Conservation (phyloP, 2,888 invertebrate genomes). For the Platypus cylindrus region DNA sequence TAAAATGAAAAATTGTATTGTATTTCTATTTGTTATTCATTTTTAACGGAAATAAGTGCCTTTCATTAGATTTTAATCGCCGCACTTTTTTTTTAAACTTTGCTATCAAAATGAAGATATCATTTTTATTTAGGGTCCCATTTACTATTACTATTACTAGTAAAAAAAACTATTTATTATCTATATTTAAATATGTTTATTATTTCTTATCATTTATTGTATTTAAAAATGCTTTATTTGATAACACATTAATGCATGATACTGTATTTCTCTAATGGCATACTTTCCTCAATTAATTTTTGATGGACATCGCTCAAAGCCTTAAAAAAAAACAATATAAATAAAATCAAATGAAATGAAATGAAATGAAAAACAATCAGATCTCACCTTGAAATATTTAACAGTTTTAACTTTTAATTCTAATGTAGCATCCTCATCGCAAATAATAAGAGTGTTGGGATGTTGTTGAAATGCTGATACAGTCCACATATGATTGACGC, state of each 20-base stretch:
- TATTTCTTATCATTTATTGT: neutral
- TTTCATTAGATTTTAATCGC: no score
- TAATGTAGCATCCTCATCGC: constrained; percentile 94
- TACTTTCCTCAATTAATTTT: constrained; percentile 59
- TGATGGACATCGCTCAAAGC: constrained; percentile 75
- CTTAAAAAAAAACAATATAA: constrained; percentile 35
- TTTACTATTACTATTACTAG: no score
- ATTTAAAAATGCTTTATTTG: constrained; percentile 5
- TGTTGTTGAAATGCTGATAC: constrained; percentile 98
- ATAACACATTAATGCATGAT: constrained; percentile 30
- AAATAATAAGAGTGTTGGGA: constrained; percentile 80
- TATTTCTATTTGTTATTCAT: no score
- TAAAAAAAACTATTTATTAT: no score
- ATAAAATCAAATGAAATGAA: neutral
- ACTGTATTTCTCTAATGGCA: constrained; percentile 30
- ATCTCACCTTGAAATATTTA: constrained; percentile 72
- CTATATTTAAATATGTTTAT: no score
- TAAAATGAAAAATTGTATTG: no score
- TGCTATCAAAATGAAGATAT: no score
- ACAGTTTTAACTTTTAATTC: constrained; percentile 96
- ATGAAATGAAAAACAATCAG: neutral
- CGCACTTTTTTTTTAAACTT: no score
- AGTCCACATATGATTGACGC: constrained; percentile 99
- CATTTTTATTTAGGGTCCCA: no score
- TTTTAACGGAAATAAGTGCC: no score